Conservation (phyloP, 2,113 vertebrate species). For the Phodopus roborovskii region DNA sequence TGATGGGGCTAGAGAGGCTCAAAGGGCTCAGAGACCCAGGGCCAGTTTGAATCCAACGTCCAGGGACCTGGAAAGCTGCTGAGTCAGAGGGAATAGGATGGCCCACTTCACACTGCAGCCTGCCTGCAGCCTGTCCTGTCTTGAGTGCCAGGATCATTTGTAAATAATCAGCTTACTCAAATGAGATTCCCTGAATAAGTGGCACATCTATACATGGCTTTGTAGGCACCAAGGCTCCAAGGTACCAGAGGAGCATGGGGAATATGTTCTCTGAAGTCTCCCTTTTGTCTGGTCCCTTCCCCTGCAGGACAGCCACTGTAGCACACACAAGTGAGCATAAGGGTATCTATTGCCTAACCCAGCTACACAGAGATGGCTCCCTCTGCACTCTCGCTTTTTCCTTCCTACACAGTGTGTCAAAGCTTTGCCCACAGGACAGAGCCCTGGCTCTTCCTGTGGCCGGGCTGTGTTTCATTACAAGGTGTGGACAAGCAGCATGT, state of each 20-base stretch:
- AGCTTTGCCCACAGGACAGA: neutral
- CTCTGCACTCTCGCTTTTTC: neutral
- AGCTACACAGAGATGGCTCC: neutral
- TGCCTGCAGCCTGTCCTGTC: neutral
- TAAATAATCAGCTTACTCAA: neutral
- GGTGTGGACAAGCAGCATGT: no score
- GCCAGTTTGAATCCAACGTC: neutral
- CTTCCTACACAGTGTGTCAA: neutral
- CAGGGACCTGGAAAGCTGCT: neutral
- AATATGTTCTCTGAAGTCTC: accelerated
- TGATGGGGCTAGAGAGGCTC: neutral
- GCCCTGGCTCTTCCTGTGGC: neutral
- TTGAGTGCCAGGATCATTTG: accelerated
- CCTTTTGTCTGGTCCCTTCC: neutral
- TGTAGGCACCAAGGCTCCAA: accelerated
- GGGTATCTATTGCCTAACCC: neutral
- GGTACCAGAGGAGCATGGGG: accelerated
- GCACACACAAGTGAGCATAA: neutral
- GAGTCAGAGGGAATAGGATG: neutral
- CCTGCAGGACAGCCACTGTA: neutral
- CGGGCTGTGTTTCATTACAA: neutral
- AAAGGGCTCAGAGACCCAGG: neutral
- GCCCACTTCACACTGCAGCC: neutral
- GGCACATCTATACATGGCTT: accelerated
- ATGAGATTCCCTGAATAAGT: neutral